Percentiles rank a stretch among this genome's conserved stretches.
phyloP scores from a whole-genome alignment of 2,888 invertebrate genomes.

The Parnassius apollo region DNA sequence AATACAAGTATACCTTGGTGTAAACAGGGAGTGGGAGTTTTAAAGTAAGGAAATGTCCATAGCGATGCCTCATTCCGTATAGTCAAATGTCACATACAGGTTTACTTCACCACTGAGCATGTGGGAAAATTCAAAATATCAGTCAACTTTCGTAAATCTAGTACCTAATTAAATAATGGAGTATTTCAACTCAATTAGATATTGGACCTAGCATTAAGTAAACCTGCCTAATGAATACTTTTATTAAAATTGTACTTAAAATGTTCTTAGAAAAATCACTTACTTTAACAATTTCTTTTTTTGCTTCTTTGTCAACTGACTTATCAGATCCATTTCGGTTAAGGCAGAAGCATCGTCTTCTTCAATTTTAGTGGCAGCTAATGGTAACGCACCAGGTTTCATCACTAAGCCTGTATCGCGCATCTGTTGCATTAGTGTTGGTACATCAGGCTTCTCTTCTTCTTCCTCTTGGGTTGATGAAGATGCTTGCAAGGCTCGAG shows the following conservation, averaged over 20 bases:
- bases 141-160: no score
- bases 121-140: no score
- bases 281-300: conserved; percentile 95
- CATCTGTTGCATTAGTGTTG: conserved; percentile 93
- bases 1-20: no score
- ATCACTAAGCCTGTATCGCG: conserved; percentile 94
- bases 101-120: no score
- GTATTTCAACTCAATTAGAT: no score
- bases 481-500: conserved; percentile 85
- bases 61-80: no score
- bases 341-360: conserved; percentile 80
- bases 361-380: conserved; percentile 80
- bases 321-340: conserved; percentile 90
- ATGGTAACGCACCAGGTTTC: conserved; percentile 87
- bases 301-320: conserved; percentile 91
- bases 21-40: no score
- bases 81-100: no score
- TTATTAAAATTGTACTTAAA: background rate
- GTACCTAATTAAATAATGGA: no score
- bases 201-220: no score
- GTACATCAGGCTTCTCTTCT: conserved; percentile 80
- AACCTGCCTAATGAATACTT: no score
- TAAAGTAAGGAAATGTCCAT: no score
- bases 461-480: conserved; percentile 87
- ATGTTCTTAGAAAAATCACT: conserved; percentile 36